These are phyloP conservation scores for Nicator chloris DNA, from an alignment of 2,113 vertebrate genomes.

Conservation along the genomic window DNA sequence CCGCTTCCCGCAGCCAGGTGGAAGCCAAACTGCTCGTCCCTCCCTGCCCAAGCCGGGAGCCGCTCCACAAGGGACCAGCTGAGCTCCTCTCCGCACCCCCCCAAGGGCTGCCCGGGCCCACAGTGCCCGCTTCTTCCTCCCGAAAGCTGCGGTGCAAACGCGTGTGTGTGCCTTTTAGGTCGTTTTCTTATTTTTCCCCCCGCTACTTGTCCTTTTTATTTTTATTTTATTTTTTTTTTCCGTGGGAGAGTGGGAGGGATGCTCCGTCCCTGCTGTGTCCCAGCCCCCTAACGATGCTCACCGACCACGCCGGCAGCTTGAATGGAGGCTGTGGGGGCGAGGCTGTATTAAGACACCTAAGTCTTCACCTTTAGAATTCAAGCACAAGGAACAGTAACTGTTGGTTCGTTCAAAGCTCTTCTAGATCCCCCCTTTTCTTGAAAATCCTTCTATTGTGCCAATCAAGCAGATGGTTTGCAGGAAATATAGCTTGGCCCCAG, in stretches of 20 bases:
- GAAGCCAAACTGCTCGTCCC: background rate
- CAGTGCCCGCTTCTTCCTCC: background rate
- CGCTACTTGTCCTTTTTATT: background rate
- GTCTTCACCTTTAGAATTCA: slow-evolving; percentile 81
- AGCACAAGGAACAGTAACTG: slow-evolving; percentile 77
- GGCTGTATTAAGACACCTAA: slow-evolving; percentile 78
- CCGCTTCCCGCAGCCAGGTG: background rate
- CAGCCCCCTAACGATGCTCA: background rate
- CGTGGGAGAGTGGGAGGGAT: background rate
- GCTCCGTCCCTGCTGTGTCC: background rate
- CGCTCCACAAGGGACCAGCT: background rate
- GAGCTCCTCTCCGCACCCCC: too few relatives aligned
- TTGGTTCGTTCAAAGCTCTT: slow-evolving; percentile 77
- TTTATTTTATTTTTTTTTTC: rapidly evolving
- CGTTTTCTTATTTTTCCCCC: too few relatives aligned
- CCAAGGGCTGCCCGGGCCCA: background rate
- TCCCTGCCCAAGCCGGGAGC: background rate
- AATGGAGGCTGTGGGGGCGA: background rate
- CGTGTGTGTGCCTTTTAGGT: background rate
- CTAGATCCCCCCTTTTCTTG: slow-evolving; percentile 72
- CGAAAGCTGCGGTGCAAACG: background rate
- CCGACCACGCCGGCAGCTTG: background rate
- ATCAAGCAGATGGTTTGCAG: slow-evolving; percentile 99
- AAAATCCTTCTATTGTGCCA: slow-evolving; percentile 99
- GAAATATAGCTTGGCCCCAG: slow-evolving; percentile 91